Percentiles rank a stretch among this genome's conserved stretches.
Conservation (phyloP, 1,140 invertebrate genomes). For the Maconellicoccus hirsutus region DNA sequence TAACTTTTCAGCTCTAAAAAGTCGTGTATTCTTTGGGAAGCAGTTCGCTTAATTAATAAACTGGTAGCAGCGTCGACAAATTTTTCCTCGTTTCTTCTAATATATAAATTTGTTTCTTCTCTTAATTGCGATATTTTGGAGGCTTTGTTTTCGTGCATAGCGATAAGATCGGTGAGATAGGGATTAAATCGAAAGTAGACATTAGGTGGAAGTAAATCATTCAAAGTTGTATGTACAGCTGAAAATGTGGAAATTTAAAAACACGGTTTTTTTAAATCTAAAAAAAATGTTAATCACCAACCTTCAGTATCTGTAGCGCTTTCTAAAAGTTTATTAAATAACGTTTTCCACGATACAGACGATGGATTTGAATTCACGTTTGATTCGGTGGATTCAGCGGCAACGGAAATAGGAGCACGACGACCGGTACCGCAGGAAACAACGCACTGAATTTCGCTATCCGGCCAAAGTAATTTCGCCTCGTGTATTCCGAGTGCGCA, state of each 20-base stretch:
- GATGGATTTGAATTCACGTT: constrained; percentile 31
- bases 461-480: constrained; percentile 71
- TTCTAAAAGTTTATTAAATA: constrained; percentile 72
- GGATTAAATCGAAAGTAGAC: constrained; percentile 86
- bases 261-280: too few relatives aligned
- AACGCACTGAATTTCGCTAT: constrained; percentile 65
- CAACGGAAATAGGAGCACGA: constrained; percentile 33
- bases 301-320: constrained; percentile 84
- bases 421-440: constrained; percentile 79
- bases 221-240: constrained; percentile 69
- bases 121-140: constrained; percentile 50
- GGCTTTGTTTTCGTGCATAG: constrained; percentile 69
- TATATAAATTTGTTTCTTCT: constrained; percentile 58
- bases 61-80: constrained; percentile 44
- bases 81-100: constrained; percentile 63
- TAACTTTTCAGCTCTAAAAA: constrained; percentile 9
- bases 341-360: constrained; percentile 58
- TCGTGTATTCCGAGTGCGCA: constrained; percentile 82
- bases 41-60: constrained; percentile 37
- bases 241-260: too few relatives aligned
- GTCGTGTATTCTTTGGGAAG: constrained; percentile 13
- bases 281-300: too few relatives aligned
- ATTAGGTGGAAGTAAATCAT: constrained; percentile 63
- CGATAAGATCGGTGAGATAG: constrained; percentile 66
- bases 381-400: constrained; percentile 29